These are phyloP conservation scores for Miniopterus natalensis DNA, from an alignment of 2,113 vertebrate species.

Conservation along the genomic window DNA sequence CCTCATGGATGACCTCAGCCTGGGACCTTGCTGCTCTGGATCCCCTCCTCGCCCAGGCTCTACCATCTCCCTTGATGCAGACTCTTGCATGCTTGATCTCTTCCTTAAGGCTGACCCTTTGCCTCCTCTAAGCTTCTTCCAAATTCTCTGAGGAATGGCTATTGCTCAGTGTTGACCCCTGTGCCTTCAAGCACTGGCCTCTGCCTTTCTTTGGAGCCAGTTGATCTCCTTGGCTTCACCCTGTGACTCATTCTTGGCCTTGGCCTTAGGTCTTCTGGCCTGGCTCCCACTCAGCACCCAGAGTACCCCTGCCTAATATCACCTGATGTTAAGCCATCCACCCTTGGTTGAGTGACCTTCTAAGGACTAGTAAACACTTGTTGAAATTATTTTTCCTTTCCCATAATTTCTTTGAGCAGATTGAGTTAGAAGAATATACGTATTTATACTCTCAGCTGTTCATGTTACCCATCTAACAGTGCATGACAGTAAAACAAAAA, in stretches of 20 bases:
- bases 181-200: neutral
- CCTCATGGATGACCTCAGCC: neutral
- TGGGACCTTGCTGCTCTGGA: neutral
- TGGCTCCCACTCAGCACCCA: constrained; percentile 17
- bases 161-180: neutral
- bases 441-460: neutral
- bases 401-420: constrained; percentile 22
- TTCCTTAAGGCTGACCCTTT: neutral
- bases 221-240: constrained; percentile 46
- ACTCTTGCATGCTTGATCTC: neutral
- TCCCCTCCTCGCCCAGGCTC: neutral
- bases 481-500: neutral
- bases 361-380: neutral
- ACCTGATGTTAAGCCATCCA: constrained; percentile 18
- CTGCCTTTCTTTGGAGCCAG: constrained; percentile 57
- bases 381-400: constrained; percentile 53
- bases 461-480: neutral
- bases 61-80: too few relatives aligned
- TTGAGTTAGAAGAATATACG: constrained; percentile 34
- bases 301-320: neutral
- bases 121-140: constrained; percentile 7
- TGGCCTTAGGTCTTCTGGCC: neutral
- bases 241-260: constrained; percentile 1
- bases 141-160: neutral
- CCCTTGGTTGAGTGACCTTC: constrained; percentile 39